Conservation (phyloP, 2,113 vertebrate species). For the Passerina amoena region DNA sequence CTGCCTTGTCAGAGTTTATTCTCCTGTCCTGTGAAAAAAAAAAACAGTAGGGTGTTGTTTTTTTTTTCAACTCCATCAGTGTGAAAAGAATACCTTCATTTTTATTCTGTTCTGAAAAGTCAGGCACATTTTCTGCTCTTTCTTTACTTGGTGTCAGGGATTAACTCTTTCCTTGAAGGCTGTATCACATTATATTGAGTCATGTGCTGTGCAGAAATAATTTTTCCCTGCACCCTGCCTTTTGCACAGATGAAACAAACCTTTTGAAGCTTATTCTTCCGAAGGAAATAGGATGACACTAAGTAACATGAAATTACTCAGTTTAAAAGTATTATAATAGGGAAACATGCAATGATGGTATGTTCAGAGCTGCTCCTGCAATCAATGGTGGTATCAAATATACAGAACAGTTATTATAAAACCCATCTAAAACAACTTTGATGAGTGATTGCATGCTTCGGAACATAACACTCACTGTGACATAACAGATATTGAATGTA, state of each 20-base stretch:
- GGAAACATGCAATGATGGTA: not conserved
- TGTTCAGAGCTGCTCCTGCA: not conserved
- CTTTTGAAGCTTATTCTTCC: not conserved
- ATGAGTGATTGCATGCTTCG: not conserved
- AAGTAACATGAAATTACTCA: not conserved
- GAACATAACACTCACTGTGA: not conserved
- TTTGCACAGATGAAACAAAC: not conserved
- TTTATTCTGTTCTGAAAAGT: not conserved
- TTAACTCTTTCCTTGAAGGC: not conserved
- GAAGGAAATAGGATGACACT: not conserved
- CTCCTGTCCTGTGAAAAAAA: not conserved
- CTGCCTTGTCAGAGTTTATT: not conserved
- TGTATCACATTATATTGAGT: not conserved
- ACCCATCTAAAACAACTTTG: not conserved
- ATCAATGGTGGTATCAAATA: not conserved
- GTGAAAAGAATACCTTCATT: not conserved
- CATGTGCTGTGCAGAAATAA: not conserved
- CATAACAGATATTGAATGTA: not conserved
- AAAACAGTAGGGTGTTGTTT: fast-evolving
- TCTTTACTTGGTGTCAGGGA: not conserved
- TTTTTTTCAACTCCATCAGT: not conserved
- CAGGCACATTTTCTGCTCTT: not conserved
- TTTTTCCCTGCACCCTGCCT: not conserved
- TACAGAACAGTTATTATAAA: not conserved
- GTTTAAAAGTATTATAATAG: not conserved